Evolutionary conservation across 2,888 invertebrate genomes (phyloP).

Genomic region (Tubulanus polymorphus): DNA sequence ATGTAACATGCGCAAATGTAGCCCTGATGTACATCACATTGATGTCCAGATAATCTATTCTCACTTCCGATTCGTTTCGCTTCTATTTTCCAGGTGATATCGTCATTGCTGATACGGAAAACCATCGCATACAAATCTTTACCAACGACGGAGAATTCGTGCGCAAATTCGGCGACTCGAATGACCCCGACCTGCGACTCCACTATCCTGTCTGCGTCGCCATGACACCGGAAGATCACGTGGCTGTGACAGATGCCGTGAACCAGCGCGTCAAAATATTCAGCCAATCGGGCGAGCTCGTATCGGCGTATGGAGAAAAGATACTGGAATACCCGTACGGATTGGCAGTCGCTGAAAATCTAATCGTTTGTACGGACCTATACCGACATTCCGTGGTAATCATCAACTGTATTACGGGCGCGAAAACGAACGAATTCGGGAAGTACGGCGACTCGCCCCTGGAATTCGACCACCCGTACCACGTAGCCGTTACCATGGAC

Average conservation of each 20-base stretch:
- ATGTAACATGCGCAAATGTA: no score
- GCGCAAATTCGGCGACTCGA: slow-evolving; percentile 39
- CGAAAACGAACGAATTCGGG: slow-evolving; percentile 34
- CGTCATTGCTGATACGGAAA: slow-evolving; percentile 44
- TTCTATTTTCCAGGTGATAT: slow-evolving; percentile 35
- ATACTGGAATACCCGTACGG: slow-evolving; percentile 43
- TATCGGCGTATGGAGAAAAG: slow-evolving; percentile 27
- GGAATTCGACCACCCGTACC: slow-evolving; percentile 46
- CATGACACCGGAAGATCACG: slow-evolving; percentile 36
- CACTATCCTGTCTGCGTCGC: slow-evolving; percentile 44
- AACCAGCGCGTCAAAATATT: slow-evolving; percentile 44
- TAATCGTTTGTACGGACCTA: slow-evolving; percentile 39
- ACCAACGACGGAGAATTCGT: slow-evolving; percentile 37
- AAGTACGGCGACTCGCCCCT: slow-evolving; percentile 34
- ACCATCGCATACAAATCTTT: slow-evolving; percentile 44
- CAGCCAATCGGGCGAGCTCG: slow-evolving; percentile 30
- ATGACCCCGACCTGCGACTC: slow-evolving; percentile 30
- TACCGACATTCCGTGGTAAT: slow-evolving; percentile 41
- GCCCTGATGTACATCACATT: no score
- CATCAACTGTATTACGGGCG: slow-evolving; percentile 31
- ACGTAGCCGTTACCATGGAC: slow-evolving; percentile 36
- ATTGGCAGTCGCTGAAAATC: slow-evolving; percentile 35
- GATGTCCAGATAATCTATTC: no score
- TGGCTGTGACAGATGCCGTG: slow-evolving; percentile 45
- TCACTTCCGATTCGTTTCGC: not conserved